phyloP scores from a whole-genome alignment of 2,888 invertebrate species.

The Apoda limacodes region DNA sequence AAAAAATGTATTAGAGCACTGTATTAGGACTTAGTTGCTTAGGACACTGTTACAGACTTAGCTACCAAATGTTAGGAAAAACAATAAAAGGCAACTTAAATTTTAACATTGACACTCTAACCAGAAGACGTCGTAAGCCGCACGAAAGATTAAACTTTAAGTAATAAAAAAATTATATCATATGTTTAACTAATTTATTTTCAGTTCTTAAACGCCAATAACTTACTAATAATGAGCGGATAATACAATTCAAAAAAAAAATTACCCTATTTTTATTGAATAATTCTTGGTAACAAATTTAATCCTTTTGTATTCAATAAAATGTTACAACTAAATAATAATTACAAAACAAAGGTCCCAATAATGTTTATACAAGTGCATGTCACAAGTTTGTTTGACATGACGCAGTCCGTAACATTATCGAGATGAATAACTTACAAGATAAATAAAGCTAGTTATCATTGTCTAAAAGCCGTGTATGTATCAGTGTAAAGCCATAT shows the following conservation, averaged over 20 bases:
- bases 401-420: too few relatives aligned
- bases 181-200: slow-evolving; percentile 66
- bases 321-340: slow-evolving; percentile 53
- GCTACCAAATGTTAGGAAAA: too few relatives aligned
- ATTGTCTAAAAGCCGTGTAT: slow-evolving; percentile 49
- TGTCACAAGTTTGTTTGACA: too few relatives aligned
- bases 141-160: too few relatives aligned
- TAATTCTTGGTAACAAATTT: slow-evolving; percentile 69
- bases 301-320: slow-evolving; percentile 64
- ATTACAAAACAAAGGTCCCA: slow-evolving; percentile 51
- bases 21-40: too few relatives aligned
- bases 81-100: too few relatives aligned
- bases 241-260: slow-evolving; percentile 68
- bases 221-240: slow-evolving; percentile 68
- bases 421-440: slow-evolving; percentile 58
- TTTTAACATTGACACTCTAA: too few relatives aligned
- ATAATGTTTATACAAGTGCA: slow-evolving; percentile 38
- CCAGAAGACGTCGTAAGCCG: too few relatives aligned
- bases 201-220: slow-evolving; percentile 70
- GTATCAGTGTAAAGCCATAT: slow-evolving; percentile 35
- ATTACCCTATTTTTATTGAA: slow-evolving; percentile 65
- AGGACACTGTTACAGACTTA: too few relatives aligned
- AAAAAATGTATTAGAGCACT: too few relatives aligned
- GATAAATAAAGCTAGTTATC: slow-evolving; percentile 60
- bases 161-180: too few relatives aligned